Evolutionary conservation across 2,797 vertebrate species (phyloP).

Genomic region (Crossoptilon crossoptilon): DNA sequence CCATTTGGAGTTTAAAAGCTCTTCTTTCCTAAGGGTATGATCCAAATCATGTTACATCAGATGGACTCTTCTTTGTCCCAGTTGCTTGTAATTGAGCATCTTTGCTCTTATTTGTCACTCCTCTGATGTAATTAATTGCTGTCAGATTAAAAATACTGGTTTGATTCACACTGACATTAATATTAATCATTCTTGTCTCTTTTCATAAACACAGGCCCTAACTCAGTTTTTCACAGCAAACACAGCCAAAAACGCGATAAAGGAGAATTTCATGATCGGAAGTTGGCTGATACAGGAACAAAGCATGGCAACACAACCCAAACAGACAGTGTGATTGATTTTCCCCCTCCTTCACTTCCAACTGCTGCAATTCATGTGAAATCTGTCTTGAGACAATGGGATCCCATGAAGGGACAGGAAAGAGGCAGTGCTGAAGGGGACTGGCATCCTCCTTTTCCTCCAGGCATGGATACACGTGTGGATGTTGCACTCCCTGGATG

Average conservation of each 20-base stretch:
- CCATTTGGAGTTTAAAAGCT: conserved; percentile 10
- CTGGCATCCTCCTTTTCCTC: background rate
- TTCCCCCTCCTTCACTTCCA: background rate
- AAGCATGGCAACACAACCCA: background rate
- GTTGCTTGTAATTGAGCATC: background rate
- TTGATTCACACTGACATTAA: conserved; percentile 27
- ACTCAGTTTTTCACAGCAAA: conserved; percentile 28
- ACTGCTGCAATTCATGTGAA: background rate
- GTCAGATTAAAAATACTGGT: conserved; percentile 36
- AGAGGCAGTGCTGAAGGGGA: background rate
- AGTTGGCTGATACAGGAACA: background rate
- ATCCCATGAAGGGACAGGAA: background rate
- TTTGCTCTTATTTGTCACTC: background rate
- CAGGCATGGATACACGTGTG: background rate
- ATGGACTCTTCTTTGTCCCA: background rate
- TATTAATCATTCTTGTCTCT: conserved; percentile 25
- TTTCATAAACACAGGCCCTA: conserved; percentile 23
- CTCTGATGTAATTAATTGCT: background rate
- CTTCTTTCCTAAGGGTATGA: conserved; percentile 11
- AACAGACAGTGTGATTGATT: conserved; percentile 4
- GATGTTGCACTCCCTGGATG: background rate
- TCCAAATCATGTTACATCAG: background rate
- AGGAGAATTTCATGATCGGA: conserved; percentile 28
- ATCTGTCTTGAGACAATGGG: background rate
- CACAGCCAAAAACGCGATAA: conserved; percentile 24